Evolutionary conservation across 2,797 vertebrate genomes (phyloP).

Genomic region (Epinephelus malabaricus): DNA sequence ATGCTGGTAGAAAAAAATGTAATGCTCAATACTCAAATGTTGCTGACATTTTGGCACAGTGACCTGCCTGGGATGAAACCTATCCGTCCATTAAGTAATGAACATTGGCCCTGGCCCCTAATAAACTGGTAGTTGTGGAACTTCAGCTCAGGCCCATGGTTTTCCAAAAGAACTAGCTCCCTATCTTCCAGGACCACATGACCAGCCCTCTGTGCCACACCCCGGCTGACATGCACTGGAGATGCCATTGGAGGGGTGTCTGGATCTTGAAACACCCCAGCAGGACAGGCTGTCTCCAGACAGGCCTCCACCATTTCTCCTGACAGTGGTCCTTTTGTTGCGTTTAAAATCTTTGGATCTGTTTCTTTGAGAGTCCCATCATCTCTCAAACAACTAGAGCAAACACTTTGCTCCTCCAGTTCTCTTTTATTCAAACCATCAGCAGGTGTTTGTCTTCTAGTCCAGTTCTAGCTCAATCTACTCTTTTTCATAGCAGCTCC

Average conservation of each 20-base stretch:
- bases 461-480: slow-evolving; percentile 47
- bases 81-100: slow-evolving; percentile 82
- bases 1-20: background rate
- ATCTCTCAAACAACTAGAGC: slow-evolving; percentile 88
- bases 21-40: background rate
- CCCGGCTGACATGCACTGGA: slow-evolving; percentile 78
- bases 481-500: slow-evolving; percentile 32
- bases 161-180: slow-evolving; percentile 73
- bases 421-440: slow-evolving; percentile 84
- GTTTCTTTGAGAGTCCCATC: slow-evolving; percentile 38
- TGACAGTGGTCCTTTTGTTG: slow-evolving; percentile 72
- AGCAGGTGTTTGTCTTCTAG: slow-evolving; percentile 52
- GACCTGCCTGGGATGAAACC: slow-evolving; percentile 80
- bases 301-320: slow-evolving; percentile 74
- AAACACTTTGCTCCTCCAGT: slow-evolving; percentile 75
- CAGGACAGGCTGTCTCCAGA: slow-evolving; percentile 62
- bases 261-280: slow-evolving; percentile 78
- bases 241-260: slow-evolving; percentile 51
- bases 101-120: slow-evolving; percentile 78
- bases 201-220: slow-evolving; percentile 78
- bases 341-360: slow-evolving; percentile 71
- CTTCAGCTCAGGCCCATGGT: slow-evolving; percentile 83
- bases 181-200: slow-evolving; percentile 84
- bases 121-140: slow-evolving; percentile 84
- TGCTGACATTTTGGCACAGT: slow-evolving; percentile 32